Evolutionary conservation across 2,888 invertebrate genomes (phyloP).

Genomic region (Corythucha ciliata): DNA sequence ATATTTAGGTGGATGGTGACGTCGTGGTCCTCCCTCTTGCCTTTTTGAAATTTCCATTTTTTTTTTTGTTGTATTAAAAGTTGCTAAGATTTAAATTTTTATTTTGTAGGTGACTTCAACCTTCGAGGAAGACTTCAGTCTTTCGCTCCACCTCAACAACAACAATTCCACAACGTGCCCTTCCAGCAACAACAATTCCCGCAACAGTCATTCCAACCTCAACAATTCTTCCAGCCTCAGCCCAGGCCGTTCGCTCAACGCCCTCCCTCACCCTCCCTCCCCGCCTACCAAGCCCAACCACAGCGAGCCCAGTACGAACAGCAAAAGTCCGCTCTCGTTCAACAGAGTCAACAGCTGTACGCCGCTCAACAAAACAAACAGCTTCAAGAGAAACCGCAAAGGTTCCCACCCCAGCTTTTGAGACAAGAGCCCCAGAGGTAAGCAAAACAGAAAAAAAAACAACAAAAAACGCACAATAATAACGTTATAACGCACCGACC

Average conservation of each 20-base stretch:
- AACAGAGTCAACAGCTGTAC: conserved; percentile 56
- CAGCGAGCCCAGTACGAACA: conserved; percentile 50
- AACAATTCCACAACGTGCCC: conserved; percentile 25
- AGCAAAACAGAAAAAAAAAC: too few species aligned
- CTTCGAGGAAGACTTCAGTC: conserved; percentile 66
- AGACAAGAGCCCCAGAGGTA: conserved; percentile 40
- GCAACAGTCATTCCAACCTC: conserved; percentile 41
- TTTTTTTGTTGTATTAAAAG: too few species aligned
- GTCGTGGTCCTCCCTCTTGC: too few species aligned
- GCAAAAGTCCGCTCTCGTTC: conserved; percentile 52
- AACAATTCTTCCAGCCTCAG: conserved; percentile 18
- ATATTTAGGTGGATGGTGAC: too few species aligned
- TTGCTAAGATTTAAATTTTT: too few species aligned
- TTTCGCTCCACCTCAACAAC: conserved; percentile 48
- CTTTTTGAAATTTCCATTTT: too few species aligned
- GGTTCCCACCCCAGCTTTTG: conserved; percentile 37
- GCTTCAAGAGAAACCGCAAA: conserved; percentile 38
- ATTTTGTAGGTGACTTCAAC: conserved; percentile 43
- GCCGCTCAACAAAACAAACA: conserved; percentile 41
- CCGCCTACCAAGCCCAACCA: conserved; percentile 35
- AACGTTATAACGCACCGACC: too few species aligned
- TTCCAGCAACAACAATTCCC: conserved; percentile 30
- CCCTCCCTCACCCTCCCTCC: conserved; percentile 28
- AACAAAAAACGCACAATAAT: too few species aligned
- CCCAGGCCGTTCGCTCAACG: conserved; percentile 29